phyloP scores from a whole-genome alignment of 1,140 invertebrate species.

The Zaprionus camerounensis region DNA sequence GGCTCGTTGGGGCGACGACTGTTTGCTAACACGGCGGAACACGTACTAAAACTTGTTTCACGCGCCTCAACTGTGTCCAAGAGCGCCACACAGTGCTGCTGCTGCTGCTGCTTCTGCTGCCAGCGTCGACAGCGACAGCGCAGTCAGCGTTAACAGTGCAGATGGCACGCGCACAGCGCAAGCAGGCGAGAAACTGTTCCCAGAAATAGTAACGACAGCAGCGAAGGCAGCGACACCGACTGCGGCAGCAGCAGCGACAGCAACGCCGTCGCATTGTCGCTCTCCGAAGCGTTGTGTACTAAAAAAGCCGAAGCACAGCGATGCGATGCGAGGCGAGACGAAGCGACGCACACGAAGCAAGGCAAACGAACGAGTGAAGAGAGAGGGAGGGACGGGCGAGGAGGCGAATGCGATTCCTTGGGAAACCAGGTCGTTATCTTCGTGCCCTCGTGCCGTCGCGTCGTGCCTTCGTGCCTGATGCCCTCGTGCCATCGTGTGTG shows the following conservation, averaged over 20 bases:
- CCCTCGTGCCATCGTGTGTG: slow-evolving; percentile 5
- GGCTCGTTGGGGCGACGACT: slow-evolving; percentile 63
- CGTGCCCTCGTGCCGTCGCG: slow-evolving; percentile 36
- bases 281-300: slow-evolving; percentile 36
- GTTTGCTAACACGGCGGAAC: slow-evolving; percentile 83
- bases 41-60: slow-evolving; percentile 84
- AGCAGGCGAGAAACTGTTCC: slow-evolving; percentile 33
- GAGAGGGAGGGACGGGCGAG: background rate
- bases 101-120: background rate
- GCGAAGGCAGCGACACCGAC: background rate
- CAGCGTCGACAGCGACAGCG: slow-evolving; percentile 18
- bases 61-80: slow-evolving; percentile 48
- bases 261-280: slow-evolving; percentile 40
- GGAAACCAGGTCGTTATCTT: slow-evolving; percentile 54
- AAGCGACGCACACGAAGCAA: slow-evolving; percentile 15
- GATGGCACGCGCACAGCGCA: slow-evolving; percentile 42
- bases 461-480: background rate
- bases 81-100: slow-evolving; percentile 12
- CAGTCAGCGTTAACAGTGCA: slow-evolving; percentile 31
- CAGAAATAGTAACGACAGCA: slow-evolving; percentile 3
- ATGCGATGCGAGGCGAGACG: slow-evolving; percentile 8
- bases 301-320: slow-evolving; percentile 21
- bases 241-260: background rate
- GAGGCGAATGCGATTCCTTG: slow-evolving; percentile 21
- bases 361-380: background rate